Percentiles rank a stretch among this genome's conserved stretches.
Evolutionary conservation across 2,797 vertebrate species (phyloP).

Genomic region (Enteromius treurensis): DNA sequence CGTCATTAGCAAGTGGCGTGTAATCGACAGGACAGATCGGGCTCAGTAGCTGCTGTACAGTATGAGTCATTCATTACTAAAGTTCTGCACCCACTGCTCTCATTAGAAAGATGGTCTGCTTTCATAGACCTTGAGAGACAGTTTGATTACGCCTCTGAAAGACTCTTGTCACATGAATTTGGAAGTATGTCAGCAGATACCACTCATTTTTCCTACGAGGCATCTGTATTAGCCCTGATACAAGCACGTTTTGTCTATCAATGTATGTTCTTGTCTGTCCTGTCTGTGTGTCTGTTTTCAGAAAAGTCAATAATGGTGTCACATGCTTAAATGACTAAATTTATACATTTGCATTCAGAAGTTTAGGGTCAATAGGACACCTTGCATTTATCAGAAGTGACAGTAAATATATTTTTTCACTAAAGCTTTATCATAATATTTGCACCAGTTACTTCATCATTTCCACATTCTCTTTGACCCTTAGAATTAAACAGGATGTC

Average conservation of each 20-base stretch:
- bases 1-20: not conserved
- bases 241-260: not conserved
- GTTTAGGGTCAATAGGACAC: not conserved
- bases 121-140: not conserved
- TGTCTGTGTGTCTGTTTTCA: constrained; percentile 8
- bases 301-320: not conserved
- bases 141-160: constrained; percentile 13
- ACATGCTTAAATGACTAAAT: not conserved
- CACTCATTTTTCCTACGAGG: not conserved
- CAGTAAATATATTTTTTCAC: not conserved
- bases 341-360: not conserved
- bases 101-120: constrained; percentile 17
- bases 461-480: not conserved
- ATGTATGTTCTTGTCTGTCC: not conserved
- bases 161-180: not conserved
- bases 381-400: not conserved
- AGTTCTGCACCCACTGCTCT: constrained; percentile 25
- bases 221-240: not conserved
- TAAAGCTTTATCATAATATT: not conserved
- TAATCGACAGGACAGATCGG: constrained; percentile 17
- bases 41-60: not conserved
- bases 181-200: constrained; percentile 15
- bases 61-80: constrained; percentile 12
- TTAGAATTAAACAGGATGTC: not conserved
- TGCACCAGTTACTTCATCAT: not conserved